Evolutionary conservation across 2,888 invertebrate species (phyloP).

Genomic region (Hypsopygia costalis): DNA sequence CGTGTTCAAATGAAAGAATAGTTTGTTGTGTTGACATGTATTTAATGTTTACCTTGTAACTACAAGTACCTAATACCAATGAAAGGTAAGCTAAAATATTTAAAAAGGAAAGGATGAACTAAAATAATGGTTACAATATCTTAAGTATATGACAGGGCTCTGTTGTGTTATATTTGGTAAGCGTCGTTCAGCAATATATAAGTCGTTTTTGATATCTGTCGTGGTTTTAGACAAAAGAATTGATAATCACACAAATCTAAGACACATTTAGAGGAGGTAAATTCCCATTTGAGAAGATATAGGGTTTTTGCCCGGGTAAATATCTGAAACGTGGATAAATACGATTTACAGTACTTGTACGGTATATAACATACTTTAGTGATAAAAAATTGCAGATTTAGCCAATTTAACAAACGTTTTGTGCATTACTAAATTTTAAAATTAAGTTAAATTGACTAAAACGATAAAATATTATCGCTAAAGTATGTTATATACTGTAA

Average conservation of each 20-base stretch:
- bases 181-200: constrained; percentile 29
- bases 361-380: too few relatives aligned
- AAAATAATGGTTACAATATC: constrained; percentile 51
- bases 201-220: constrained; percentile 17
- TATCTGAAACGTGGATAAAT: too few relatives aligned
- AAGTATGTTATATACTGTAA: too few relatives aligned
- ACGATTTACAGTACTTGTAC: too few relatives aligned
- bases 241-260: constrained; percentile 17
- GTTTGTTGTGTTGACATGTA: constrained; percentile 77
- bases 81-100: constrained; percentile 47
- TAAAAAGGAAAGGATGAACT: constrained; percentile 34
- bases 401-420: too few relatives aligned
- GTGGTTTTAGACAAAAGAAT: constrained; percentile 33
- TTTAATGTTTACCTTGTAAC: constrained; percentile 77
- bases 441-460: too few relatives aligned
- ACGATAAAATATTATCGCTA: too few relatives aligned
- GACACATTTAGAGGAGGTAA: too few relatives aligned
- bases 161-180: constrained; percentile 26
- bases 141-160: constrained; percentile 18
- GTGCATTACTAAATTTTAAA: too few relatives aligned
- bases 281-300: too few relatives aligned
- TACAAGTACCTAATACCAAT: constrained; percentile 70
- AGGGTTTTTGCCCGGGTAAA: too few relatives aligned
- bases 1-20: constrained; percentile 74
- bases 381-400: too few relatives aligned